Evolutionary conservation across 2,113 vertebrate species (phyloP), one percentile per base, ranked within the genome.

Genomic region (Mustelus asterias): DNA sequence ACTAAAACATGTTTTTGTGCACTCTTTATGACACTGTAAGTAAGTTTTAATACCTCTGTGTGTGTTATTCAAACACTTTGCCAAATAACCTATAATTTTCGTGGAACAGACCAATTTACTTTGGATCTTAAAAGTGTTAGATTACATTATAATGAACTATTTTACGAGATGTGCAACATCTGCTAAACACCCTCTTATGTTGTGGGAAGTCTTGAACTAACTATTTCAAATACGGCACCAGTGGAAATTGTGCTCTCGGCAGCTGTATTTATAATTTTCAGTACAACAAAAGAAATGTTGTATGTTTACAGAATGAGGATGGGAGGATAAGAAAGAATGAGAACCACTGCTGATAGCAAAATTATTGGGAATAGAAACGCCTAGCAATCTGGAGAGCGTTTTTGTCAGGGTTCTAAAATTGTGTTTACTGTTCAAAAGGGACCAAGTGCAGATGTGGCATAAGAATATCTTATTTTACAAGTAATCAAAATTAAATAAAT

Each of bases 11-110:
- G 89, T 93, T 93, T 37, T 67, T 93, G 60, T 93, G 22, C n/a
- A 65, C 60, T 67, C 14, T 88, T 54, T 67, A 93, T 93, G 37
- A 67, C 33, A 65, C 89, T 93, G 33, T 65, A 93, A 93, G 60
- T 92, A 92, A 92, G 33, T 93, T 65, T 93, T 93, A 93, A 67
- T 93, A 37, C 60, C 60, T 67, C 60, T 93, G 33, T 41, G 24
- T 58, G 89, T 65, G 16, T 22, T 65, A 37, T 58, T 20, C 16
- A 65, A 93, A 93, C 89, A 93, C 13, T 93, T 92, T 33, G 89
- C 63, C n/a, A 93, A 33, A 93, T 93, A 67, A 65, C 89, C 60
- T 93, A 65, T 93, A 93, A 93, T 93, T 93, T 93, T 65, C 89
- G 65, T 93, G 89, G n/a, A 41, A 63, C n/a, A 37, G 33, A 65